Percentiles rank a stretch among this genome's conserved stretches.
Evolutionary conservation across 2,113 vertebrate species (phyloP).

Genomic region (Vicugna pacos): DNA sequence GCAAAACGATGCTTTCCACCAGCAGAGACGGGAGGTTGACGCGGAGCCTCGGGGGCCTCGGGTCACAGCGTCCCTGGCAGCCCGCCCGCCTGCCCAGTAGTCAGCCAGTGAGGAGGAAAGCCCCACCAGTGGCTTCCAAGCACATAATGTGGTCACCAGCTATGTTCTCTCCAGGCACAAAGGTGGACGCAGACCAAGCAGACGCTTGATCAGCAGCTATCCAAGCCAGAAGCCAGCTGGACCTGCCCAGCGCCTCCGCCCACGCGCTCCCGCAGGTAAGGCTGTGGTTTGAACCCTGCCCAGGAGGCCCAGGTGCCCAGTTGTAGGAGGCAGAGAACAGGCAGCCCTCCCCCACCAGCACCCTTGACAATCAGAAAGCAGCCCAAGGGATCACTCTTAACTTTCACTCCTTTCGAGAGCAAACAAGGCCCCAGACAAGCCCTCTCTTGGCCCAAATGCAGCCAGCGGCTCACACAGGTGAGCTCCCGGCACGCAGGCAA

Average conservation of each 20-base stretch:
- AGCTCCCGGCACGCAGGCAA: too few species aligned
- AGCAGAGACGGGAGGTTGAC: background rate
- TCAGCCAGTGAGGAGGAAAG: background rate
- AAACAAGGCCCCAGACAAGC: background rate
- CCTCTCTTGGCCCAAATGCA: background rate
- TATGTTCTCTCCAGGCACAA: background rate
- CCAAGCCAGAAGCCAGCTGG: background rate
- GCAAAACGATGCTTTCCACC: background rate
- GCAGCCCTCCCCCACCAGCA: background rate
- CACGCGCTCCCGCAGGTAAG: background rate
- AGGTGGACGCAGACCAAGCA: background rate
- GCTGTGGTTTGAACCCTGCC: background rate
- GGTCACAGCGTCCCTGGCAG: background rate
- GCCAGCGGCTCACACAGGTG: background rate
- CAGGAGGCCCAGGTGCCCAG: background rate
- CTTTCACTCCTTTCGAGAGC: background rate
- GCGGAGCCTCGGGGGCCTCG: background rate
- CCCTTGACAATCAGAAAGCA: background rate
- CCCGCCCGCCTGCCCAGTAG: background rate
- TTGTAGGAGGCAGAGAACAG: background rate
- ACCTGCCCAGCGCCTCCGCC: background rate
- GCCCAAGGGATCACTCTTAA: background rate
- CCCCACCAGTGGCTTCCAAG: background rate
- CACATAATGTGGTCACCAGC: accelerated
- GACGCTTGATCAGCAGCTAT: background rate